phyloP scores from a whole-genome alignment of 2,888 invertebrate species.

The Lepidochrysops patricia region DNA sequence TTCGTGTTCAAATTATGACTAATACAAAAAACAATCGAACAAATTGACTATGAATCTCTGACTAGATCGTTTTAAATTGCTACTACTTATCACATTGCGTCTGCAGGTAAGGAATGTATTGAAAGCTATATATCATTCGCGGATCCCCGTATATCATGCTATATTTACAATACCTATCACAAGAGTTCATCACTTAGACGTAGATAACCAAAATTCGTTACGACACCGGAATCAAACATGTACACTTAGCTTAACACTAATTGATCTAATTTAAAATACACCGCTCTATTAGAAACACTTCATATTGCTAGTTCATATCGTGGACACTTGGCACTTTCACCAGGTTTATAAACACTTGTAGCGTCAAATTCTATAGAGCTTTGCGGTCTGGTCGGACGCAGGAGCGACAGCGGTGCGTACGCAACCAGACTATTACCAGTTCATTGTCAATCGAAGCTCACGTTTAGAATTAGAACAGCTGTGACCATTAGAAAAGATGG shows the following conservation, averaged over 20 bases:
- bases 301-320: conserved; percentile 31
- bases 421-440: neutral
- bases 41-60: conserved; percentile 23
- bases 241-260: conserved; percentile 7
- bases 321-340: conserved; percentile 63
- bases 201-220: conserved; percentile 28
- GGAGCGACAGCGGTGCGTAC: too few relatives aligned
- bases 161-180: conserved; percentile 55
- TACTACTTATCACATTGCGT: conserved; percentile 30
- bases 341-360: conserved; percentile 15
- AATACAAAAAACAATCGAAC: conserved; percentile 18
- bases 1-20: conserved; percentile 22
- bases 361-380: neutral
- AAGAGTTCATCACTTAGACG: conserved; percentile 36
- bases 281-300: neutral
- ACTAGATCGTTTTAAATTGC: conserved; percentile 27
- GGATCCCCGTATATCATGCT: conserved; percentile 45
- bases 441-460: conserved; percentile 6
- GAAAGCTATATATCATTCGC: conserved; percentile 17
- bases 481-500: conserved; percentile 76
- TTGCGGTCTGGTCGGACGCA: neutral
- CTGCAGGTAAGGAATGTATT: conserved; percentile 23
- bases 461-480: conserved; percentile 27
- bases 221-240: conserved; percentile 37
- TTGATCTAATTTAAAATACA: conserved; percentile 3